Conservation (phyloP, 2,113 vertebrate genomes). For the Pardalotus punctatus region DNA sequence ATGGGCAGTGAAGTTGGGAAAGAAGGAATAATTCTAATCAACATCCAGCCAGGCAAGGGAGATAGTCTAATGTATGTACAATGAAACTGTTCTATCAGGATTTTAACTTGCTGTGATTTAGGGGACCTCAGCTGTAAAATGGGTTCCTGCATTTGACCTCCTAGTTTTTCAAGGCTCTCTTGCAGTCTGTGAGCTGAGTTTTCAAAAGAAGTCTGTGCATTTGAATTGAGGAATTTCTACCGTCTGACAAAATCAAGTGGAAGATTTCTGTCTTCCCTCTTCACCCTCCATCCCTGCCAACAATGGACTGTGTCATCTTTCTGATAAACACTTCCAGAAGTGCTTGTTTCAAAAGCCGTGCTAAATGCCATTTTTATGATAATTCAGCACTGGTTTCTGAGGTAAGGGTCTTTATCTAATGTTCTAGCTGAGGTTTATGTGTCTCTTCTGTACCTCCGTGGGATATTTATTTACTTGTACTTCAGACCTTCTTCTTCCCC, state of each 20-base stretch:
- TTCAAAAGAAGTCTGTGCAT: not conserved
- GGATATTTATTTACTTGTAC: not conserved
- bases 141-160: not conserved
- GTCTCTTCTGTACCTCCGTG: not conserved
- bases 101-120: not conserved
- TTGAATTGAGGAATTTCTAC: not conserved
- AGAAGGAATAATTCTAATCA: not conserved
- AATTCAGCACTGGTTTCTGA: not conserved
- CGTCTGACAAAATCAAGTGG: not conserved
- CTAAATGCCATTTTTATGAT: not conserved
- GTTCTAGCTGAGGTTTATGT: not conserved
- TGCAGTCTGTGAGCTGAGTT: not conserved
- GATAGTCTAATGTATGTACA: not conserved
- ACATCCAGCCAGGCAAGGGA: not conserved
- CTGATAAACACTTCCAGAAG: not conserved
- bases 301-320: fast-evolving
- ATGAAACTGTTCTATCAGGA: not conserved
- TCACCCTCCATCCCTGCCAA: not conserved
- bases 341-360: not conserved
- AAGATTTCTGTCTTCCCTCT: not conserved
- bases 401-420: not conserved
- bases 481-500: not conserved
- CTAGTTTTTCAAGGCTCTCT: not conserved
- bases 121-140: not conserved
- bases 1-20: not conserved